Conservation (phyloP, 92 coral and sea anemone genomes). For the Porites lobata region DNA sequence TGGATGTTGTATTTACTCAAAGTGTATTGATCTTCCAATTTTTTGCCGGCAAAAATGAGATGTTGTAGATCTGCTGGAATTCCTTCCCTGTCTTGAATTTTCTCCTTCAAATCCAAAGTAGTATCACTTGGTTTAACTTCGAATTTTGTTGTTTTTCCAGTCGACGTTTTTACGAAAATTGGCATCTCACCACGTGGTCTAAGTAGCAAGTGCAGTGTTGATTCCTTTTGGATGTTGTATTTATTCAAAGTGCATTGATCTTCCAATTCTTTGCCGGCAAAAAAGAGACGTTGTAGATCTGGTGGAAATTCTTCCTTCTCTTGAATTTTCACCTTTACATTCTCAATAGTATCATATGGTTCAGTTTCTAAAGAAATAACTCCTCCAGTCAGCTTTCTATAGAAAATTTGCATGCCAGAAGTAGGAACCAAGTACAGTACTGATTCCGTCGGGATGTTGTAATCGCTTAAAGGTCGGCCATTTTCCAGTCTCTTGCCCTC, state of each 20-base stretch:
- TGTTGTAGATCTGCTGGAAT: background rate
- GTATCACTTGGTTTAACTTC: background rate
- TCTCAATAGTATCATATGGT: background rate
- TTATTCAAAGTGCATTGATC: background rate
- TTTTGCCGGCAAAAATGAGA: background rate
- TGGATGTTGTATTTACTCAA: background rate
- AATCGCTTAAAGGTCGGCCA: no score
- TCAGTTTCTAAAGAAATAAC: background rate
- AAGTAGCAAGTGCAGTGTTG: background rate
- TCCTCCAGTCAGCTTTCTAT: background rate
- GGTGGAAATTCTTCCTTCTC: background rate
- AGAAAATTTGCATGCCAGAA: background rate
- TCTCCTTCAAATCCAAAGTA: background rate
- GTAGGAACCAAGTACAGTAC: no score
- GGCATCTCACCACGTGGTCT: background rate
- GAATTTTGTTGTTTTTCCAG: background rate
- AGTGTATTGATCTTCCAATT: background rate
- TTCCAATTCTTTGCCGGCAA: background rate
- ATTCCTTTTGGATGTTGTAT: background rate
- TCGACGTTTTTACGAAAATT: background rate
- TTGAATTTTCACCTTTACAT: background rate
- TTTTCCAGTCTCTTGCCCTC: no score
- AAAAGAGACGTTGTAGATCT: background rate
- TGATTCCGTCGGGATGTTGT: no score
- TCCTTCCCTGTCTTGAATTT: background rate